Conservation (phyloP, 2,113 vertebrate species). For the Scortum barcoo region DNA sequence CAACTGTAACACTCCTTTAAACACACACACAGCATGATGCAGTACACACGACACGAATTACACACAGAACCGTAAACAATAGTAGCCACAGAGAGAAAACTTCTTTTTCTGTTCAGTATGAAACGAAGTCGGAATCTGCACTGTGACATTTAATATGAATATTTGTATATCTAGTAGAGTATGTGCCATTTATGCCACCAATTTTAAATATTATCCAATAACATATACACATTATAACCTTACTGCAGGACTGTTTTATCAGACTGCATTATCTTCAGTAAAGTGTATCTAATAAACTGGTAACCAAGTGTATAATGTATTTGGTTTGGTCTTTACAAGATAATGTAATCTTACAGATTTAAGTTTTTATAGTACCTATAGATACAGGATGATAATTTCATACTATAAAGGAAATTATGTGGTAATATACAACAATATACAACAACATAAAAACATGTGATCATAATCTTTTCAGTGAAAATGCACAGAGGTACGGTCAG, state of each 20-base stretch:
- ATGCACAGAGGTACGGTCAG: not conserved
- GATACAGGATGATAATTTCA: not conserved
- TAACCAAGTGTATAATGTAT: not conserved
- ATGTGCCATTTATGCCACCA: not conserved
- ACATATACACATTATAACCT: not conserved
- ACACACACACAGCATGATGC: conserved; percentile 4
- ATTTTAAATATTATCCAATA: not conserved
- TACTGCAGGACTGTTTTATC: too few relatives aligned
- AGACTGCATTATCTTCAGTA: not conserved
- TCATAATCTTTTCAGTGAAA: not conserved
- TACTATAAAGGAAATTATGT: not conserved
- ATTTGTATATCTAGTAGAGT: too few relatives aligned
- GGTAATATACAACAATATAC: not conserved
- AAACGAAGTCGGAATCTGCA: not conserved
- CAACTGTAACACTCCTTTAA: conserved; percentile 29
- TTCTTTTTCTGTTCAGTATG: not conserved
- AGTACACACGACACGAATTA: not conserved
- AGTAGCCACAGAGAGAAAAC: not conserved
- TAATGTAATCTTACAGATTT: not conserved
- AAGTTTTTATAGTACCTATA: not conserved
- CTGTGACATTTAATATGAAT: not conserved
- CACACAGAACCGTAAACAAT: not conserved
- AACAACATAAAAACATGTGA: not conserved
- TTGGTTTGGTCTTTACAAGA: not conserved
- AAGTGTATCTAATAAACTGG: not conserved